A percentile compares a stretch with the other conserved stretches of the same genome.
Conservation (phyloP, 2,888 invertebrate genomes). For the Lomographa bimaculata region DNA sequence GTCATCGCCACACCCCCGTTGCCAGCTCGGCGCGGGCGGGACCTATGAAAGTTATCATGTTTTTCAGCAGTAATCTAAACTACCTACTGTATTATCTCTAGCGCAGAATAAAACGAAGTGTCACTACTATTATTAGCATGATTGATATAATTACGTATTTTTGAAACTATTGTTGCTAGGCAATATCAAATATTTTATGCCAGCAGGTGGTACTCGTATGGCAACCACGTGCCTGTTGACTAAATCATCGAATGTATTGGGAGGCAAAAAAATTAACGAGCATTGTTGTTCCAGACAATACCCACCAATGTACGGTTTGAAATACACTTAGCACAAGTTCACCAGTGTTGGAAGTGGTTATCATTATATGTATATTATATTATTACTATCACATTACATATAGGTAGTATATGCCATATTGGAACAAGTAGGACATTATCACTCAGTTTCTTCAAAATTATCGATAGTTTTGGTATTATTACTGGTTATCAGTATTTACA, state of each 20-base stretch:
- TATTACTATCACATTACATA: too few relatives aligned
- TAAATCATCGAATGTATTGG: background rate
- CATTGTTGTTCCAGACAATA: background rate
- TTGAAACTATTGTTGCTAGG: constrained; percentile 10
- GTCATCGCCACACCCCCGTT: constrained; percentile 75
- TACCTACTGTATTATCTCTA: constrained; percentile 20
- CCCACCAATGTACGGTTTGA: too few relatives aligned
- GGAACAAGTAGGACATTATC: too few relatives aligned
- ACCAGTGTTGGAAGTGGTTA: too few relatives aligned
- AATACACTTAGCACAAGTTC: too few relatives aligned
- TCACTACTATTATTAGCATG: constrained; percentile 23
- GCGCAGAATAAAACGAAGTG: constrained; percentile 8
- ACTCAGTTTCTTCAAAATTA: too few relatives aligned
- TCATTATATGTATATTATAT: too few relatives aligned
- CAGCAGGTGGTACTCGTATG: constrained; percentile 5
- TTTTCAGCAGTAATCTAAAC: constrained; percentile 30
- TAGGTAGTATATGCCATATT: too few relatives aligned
- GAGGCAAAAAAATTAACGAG: background rate
- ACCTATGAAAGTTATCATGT: constrained; percentile 39
- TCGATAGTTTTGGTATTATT: background rate
- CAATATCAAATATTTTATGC: too few relatives aligned
- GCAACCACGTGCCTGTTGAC: too few relatives aligned
- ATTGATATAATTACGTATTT: constrained; percentile 23
- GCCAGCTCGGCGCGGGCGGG: constrained; percentile 42
- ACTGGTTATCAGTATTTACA: constrained; percentile 1